These are phyloP conservation scores for Polyommatus icarus DNA, from an alignment of 2,888 invertebrate species.

Conservation along the genomic window DNA sequence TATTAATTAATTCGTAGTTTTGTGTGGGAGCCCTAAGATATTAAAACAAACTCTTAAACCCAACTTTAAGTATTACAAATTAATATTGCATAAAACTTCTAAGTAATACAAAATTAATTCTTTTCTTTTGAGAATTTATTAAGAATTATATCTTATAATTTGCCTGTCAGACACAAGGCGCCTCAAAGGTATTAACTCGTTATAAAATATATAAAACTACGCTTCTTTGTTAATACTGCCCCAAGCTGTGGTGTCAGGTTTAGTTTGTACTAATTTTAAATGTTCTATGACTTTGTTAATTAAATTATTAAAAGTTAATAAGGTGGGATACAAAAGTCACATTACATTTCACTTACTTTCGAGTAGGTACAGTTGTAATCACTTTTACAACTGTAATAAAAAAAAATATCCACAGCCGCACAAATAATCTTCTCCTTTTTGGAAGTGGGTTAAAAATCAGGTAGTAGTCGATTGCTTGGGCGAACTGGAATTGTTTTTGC, in stretches of 20 bases:
- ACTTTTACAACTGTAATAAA: too few relatives aligned
- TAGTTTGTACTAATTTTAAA: conserved; percentile 6
- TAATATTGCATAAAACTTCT: conserved; percentile 1
- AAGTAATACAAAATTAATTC: conserved; percentile 27
- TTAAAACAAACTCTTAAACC: background rate
- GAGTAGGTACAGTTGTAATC: background rate
- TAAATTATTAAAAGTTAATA: background rate
- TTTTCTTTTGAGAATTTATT: conserved; percentile 37
- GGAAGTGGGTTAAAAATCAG: too few relatives aligned
- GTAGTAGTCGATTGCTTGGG: background rate
- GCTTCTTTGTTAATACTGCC: conserved; percentile 37
- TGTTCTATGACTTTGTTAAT: background rate
- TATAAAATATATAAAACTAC: conserved; percentile 44
- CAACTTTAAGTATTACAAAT: conserved; percentile 15
- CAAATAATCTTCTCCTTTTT: too few relatives aligned
- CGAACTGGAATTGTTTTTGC: background rate
- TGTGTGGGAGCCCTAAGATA: too few relatives aligned
- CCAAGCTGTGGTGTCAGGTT: background rate
- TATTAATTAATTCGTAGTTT: too few relatives aligned
- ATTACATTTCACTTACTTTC: background rate
- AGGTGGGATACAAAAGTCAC: background rate
- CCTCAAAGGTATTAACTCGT: conserved; percentile 62
- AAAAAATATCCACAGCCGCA: too few relatives aligned
- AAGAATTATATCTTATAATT: conserved; percentile 58
- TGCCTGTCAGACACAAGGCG: conserved; percentile 68